Conservation (phyloP, 1,140 invertebrate genomes). For the Pogonus chalceus region DNA sequence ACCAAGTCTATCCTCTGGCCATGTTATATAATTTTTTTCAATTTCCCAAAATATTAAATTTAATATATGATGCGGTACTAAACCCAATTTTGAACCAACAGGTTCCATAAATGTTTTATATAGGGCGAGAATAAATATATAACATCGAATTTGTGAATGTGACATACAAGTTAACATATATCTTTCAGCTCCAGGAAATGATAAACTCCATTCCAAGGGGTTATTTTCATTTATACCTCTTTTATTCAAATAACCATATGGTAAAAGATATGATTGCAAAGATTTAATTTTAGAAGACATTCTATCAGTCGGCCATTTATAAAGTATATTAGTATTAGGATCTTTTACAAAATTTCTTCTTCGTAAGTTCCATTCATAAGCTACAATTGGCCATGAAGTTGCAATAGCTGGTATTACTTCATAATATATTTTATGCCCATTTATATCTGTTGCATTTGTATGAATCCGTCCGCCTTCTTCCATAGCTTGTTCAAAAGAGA, state of each 20-base stretch:
- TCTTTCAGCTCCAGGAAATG: constrained; percentile 60
- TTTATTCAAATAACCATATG: constrained; percentile 51
- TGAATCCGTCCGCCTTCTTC: constrained; percentile 49
- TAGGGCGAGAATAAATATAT: constrained; percentile 50
- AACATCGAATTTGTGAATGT: constrained; percentile 55
- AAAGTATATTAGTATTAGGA: constrained; percentile 41
- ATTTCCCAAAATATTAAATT: constrained; percentile 70
- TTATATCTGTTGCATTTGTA: constrained; percentile 37
- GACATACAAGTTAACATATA: constrained; percentile 60
- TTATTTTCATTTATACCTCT: constrained; percentile 43
- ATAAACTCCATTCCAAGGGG: constrained; percentile 61
- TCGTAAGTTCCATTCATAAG: constrained; percentile 51
- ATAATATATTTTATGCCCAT: constrained; percentile 37
- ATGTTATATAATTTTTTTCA: constrained; percentile 55
- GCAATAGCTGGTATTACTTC: constrained; percentile 54
- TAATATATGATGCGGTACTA: constrained; percentile 56
- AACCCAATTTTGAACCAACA: constrained; percentile 41
- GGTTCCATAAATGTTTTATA: constrained; percentile 59
- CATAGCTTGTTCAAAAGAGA: constrained; percentile 37
- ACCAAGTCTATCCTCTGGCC: constrained; percentile 59
- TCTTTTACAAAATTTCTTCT: constrained; percentile 41
- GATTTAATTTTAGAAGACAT: constrained; percentile 54
- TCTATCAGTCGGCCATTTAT: constrained; percentile 53
- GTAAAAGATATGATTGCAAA: constrained; percentile 56
- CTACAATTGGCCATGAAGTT: constrained; percentile 52